Base-by-base conservation (phyloP, 2,113 vertebrate species). In the Limanda limanda region DNA sequence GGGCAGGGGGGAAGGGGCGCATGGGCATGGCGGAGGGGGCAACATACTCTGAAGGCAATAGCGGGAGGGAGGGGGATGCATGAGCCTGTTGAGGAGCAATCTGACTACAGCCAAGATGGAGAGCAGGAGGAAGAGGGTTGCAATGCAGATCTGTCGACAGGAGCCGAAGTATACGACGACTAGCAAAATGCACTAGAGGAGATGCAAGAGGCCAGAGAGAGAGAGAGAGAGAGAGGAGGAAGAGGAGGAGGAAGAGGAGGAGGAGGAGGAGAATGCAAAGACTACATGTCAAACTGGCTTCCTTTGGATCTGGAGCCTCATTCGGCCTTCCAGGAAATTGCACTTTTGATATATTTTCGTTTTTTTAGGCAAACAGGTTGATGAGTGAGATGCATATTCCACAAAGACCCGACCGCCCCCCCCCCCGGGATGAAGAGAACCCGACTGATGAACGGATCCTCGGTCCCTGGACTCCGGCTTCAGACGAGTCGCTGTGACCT, bases 261-360 rank as follows among this genome's bases (percentile, higher is more conserved):
- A 68, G 48, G 84, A 18, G 88, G 88, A n/a, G 90, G 87, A 84
- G 61, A 91, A 92, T 93, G 92, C 92, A 94, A 93, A 94, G 92
- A 94, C 92, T 93, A 93, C 93, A 94, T 94, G 92, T 94, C 93
- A 94, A 91, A 93, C 90, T 89, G 93, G 93, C 93, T 93, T 94
- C 88, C 48, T 74, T 84, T 71, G 3, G 2, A 52, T 85, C 88
- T 81, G 13, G 72, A 63, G 64, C 55, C 69, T 69, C 66, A 74
- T 72, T 82, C 62, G 55, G 75, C 82, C 21, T 68, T 62, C 2
- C 5, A 74, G 42, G 42, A 82, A 78, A 75, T 69, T 59, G 25
- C 59, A 55, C 18, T n/a, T 42, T 62, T 74, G 47, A 42, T 47
- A 21, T 40, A 4, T 31, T 35, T 59, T 31, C 47, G n/a, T n/a